Percentiles rank a stretch among this genome's conserved stretches.
Evolutionary conservation across 2,797 vertebrate species (phyloP).

Genomic region (Melanotaenia nigrans): DNA sequence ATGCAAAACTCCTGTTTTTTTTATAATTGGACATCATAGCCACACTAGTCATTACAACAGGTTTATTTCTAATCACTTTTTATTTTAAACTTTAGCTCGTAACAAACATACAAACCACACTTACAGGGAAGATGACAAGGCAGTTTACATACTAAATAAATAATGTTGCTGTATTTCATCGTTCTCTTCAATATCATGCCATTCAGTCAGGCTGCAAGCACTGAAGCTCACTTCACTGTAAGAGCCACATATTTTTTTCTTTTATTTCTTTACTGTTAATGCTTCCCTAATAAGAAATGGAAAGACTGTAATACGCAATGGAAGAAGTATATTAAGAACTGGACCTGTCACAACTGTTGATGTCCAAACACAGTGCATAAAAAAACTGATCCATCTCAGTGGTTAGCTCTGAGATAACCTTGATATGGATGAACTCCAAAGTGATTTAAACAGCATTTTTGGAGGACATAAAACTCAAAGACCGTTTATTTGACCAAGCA

Average conservation of each 20-base stretch:
- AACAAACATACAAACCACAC: conserved; percentile 76
- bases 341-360: conserved; percentile 12
- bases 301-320: conserved; percentile 1
- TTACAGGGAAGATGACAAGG: conserved; percentile 53
- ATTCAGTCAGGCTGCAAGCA: conserved; percentile 60
- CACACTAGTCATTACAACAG: neutral
- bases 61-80: conserved; percentile 49
- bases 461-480: conserved; percentile 37
- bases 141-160: conserved; percentile 55
- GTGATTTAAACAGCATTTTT: conserved; percentile 20
- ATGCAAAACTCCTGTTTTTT: neutral
- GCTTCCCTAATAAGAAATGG: neutral
- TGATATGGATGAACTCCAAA: conserved; percentile 13
- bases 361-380: conserved; percentile 27
- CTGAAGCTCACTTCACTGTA: conserved; percentile 28
- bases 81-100: conserved; percentile 64
- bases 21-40: conserved; percentile 12
- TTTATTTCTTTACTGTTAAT: neutral
- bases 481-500: conserved; percentile 39
- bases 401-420: conserved; percentile 32
- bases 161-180: conserved; percentile 36
- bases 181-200: conserved; percentile 69
- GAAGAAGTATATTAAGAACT: conserved; percentile 6
- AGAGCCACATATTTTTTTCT: conserved; percentile 8
- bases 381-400: conserved; percentile 11